Conservation (phyloP, 2,888 invertebrate genomes). For the Thymelicus lineola region DNA sequence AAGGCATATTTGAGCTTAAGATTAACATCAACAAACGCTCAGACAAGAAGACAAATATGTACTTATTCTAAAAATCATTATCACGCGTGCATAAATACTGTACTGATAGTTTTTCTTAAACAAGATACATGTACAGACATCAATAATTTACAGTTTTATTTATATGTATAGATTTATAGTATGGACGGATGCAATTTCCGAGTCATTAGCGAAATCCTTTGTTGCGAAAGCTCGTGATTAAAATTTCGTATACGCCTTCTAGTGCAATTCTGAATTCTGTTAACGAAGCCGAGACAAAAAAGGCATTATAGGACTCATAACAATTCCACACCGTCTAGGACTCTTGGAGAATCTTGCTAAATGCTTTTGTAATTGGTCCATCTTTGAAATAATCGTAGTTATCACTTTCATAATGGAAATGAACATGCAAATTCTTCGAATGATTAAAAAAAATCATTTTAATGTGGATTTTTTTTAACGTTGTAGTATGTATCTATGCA, state of each 20-base stretch:
- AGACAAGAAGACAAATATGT: too few species aligned
- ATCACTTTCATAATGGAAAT: not conserved
- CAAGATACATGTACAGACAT: too few species aligned
- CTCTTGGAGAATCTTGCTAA: conserved; percentile 9
- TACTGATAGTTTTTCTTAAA: too few species aligned
- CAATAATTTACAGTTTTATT: too few species aligned
- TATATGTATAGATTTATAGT: too few species aligned
- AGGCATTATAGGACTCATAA: conserved; percentile 26
- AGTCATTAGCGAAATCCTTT: conserved; percentile 36
- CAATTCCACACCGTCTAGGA: conserved; percentile 26
- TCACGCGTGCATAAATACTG: too few species aligned
- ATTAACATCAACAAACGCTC: too few species aligned
- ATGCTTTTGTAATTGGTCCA: conserved; percentile 30
- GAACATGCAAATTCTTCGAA: not conserved
- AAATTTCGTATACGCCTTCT: conserved; percentile 29
- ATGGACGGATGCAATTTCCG: conserved; percentile 19
- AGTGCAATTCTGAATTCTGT: conserved; percentile 32
- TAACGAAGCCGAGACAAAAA: conserved; percentile 36
- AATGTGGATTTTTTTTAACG: too few species aligned
- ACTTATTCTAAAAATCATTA: too few species aligned
- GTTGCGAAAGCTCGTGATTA: conserved; percentile 30
- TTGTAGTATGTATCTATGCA: too few species aligned
- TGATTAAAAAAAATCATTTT: too few species aligned
- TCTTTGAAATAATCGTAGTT: not conserved
- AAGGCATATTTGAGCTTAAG: too few species aligned